These are phyloP conservation scores for Epicampocera succincta DNA, from an alignment of 2,888 invertebrate genomes.

Conservation along the genomic window DNA sequence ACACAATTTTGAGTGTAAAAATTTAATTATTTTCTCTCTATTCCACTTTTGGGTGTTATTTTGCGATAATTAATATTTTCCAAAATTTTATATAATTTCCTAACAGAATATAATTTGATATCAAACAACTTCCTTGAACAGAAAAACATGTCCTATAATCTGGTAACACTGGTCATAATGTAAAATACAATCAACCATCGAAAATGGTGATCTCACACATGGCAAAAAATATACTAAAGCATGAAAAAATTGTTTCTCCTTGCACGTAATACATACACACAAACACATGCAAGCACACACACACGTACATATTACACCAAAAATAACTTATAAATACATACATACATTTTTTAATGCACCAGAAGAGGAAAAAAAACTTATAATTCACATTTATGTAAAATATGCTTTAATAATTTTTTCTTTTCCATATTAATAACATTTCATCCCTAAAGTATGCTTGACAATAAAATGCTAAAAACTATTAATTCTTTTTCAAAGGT, in stretches of 20 bases:
- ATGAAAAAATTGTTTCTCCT: conserved; percentile 51
- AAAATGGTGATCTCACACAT: conserved; percentile 71
- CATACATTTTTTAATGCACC: not conserved
- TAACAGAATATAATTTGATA: not conserved
- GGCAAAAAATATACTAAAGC: conserved; percentile 62
- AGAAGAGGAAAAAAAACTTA: conserved; percentile 4
- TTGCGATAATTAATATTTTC: too few species aligned
- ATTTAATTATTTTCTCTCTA: not conserved
- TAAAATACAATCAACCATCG: conserved; percentile 55
- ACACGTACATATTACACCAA: conserved; percentile 24
- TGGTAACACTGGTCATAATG: conserved; percentile 47
- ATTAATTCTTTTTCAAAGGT: conserved; percentile 62
- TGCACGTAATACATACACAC: conserved; percentile 55
- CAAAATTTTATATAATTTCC: too few species aligned
- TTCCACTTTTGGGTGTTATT: too few species aligned
- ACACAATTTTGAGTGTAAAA: not conserved
- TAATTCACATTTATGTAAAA: conserved; percentile 5
- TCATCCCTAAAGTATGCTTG: conserved; percentile 66
- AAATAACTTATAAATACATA: not conserved
- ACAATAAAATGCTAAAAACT: conserved; percentile 27
- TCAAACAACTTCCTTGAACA: conserved; percentile 10
- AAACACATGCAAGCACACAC: not conserved
- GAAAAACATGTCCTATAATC: not conserved
- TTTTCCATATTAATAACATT: not conserved
- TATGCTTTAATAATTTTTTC: not conserved